Evolutionary conservation across 2,888 invertebrate species (phyloP).

Genomic region (Leptogaster cylindrica): DNA sequence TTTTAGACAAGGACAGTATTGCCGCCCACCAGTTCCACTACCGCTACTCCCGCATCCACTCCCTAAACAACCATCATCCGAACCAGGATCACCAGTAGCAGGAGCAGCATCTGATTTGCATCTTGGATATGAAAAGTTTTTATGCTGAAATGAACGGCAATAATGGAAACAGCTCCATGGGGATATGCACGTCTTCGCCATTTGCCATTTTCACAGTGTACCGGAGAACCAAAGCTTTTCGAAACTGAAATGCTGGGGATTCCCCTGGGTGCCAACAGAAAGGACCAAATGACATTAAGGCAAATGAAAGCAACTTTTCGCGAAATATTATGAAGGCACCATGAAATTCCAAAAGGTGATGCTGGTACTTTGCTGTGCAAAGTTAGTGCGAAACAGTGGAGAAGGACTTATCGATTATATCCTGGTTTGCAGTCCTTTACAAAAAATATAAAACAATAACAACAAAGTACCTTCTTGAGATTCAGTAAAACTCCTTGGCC

Average conservation of each 20-base stretch:
- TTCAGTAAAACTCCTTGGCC: not conserved
- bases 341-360: conserved; percentile 19
- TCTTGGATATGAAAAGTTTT: conserved; percentile 38
- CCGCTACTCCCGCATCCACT: no score
- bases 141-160: conserved; percentile 36
- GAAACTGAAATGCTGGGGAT: conserved; percentile 10
- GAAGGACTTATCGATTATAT: not conserved
- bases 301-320: conserved; percentile 32
- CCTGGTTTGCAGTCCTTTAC: not conserved
- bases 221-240: not conserved
- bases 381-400: not conserved
- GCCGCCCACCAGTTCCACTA: no score
- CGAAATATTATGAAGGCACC: conserved; percentile 14
- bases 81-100: no score
- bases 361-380: no score
- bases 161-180: conserved; percentile 36
- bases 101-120: conserved; percentile 37
- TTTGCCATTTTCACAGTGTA: conserved; percentile 10
- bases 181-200: conserved; percentile 33
- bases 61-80: no score
- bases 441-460: no score
- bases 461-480: not conserved
- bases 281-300: conserved; percentile 28
- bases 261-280: conserved; percentile 1
- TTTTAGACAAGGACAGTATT: conserved; percentile 18